Evolutionary conservation across 2,113 vertebrate species (phyloP).

Genomic region (Ornithorhynchus anatinus): DNA sequence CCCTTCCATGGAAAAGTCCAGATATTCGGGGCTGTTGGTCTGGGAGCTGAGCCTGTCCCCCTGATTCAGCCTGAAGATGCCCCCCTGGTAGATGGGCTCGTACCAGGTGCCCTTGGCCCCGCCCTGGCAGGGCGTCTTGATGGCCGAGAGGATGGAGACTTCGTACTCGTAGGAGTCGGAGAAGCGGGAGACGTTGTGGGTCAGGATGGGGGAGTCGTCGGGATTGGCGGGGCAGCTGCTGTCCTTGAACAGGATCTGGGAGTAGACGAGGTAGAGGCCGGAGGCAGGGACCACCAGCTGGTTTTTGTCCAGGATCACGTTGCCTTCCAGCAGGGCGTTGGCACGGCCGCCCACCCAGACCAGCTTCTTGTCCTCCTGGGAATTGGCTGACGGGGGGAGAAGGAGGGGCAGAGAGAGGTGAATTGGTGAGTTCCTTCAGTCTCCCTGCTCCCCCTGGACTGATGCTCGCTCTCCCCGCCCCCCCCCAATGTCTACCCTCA

Average conservation of each 20-base stretch:
- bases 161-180: not conserved
- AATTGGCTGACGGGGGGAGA: constrained; percentile 23
- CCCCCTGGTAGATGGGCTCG: constrained; percentile 65
- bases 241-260: constrained; percentile 63
- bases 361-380: not conserved
- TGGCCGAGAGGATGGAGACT: constrained; percentile 53
- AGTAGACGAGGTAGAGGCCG: constrained; percentile 68
- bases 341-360: constrained; percentile 9
- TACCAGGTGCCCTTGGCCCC: constrained; percentile 41
- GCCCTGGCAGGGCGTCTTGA: constrained; percentile 60
- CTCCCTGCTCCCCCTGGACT: constrained; percentile 27
- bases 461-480: not conserved
- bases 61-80: constrained; percentile 57
- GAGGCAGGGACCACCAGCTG: constrained; percentile 38
- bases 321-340: constrained; percentile 33
- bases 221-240: constrained; percentile 8
- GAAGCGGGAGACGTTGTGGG: constrained; percentile 34
- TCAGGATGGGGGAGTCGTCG: constrained; percentile 20
- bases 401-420: not conserved
- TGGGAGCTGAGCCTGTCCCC: constrained; percentile 48
- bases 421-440: constrained; percentile 12
- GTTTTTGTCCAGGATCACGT: constrained; percentile 39
- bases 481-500: not conserved
- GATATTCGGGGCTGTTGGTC: constrained; percentile 4
- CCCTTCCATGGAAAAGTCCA: not conserved